phyloP scores from a whole-genome alignment of 1,140 invertebrate species.

The silkworm (Bombyx mori) region DNA sequence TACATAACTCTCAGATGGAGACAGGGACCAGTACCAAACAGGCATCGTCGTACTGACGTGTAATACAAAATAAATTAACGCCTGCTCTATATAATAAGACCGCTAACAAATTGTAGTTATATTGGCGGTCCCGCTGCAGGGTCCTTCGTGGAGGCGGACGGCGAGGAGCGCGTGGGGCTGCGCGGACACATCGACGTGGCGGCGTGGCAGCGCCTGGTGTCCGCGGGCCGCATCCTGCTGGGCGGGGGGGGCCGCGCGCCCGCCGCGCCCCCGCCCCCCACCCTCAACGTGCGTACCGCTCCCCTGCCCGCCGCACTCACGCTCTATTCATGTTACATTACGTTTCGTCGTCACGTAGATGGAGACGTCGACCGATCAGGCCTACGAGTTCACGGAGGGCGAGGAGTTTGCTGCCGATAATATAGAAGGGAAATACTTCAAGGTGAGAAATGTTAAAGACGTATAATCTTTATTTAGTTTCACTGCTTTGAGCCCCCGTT shows the following conservation, averaged over 20 bases:
- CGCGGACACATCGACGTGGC: constrained; percentile 64
- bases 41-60: no score
- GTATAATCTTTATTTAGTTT: no score
- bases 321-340: neutral
- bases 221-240: constrained; percentile 57
- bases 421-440: constrained; percentile 66
- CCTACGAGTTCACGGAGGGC: constrained; percentile 53
- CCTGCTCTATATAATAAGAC: no score
- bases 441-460: constrained; percentile 31
- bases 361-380: constrained; percentile 43
- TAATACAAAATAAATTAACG: no score
- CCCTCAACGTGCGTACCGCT: constrained; percentile 7
- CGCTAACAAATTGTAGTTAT: no score
- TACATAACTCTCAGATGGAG: no score
- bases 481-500: no score
- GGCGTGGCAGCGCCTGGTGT: constrained; percentile 74
- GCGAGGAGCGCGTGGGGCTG: constrained; percentile 64
- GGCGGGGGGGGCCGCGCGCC: constrained; percentile 34
- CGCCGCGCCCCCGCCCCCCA: constrained; percentile 10
- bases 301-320: constrained; percentile 9
- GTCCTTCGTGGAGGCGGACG: constrained; percentile 67
- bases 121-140: constrained; percentile 17
- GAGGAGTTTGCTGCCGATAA: constrained; percentile 52
- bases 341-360: constrained; percentile 19
- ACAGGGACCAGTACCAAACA: no score